Percentiles rank a stretch among this genome's conserved stretches.
Conservation (phyloP, 2,888 invertebrate species). For the Allolobophora icterica region DNA sequence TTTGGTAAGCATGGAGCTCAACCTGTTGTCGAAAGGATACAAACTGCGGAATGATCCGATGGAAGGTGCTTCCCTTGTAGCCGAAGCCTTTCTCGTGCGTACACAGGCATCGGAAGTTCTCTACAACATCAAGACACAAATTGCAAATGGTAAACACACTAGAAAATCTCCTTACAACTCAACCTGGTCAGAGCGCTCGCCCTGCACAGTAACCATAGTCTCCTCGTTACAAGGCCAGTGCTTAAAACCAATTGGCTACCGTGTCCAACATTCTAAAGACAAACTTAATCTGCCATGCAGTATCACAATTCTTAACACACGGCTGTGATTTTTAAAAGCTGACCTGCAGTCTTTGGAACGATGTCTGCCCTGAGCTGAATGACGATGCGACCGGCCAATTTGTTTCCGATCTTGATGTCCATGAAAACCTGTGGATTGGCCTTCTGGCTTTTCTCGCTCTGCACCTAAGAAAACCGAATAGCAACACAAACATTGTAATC, state of each 20-base stretch:
- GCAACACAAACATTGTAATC: not conserved
- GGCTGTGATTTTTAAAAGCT: too few relatives aligned
- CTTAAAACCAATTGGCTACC: too few relatives aligned
- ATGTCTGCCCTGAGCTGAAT: slow-evolving; percentile 90
- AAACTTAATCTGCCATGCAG: too few relatives aligned
- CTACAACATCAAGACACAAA: slow-evolving; percentile 52
- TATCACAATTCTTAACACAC: too few relatives aligned
- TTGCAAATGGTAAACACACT: too few relatives aligned
- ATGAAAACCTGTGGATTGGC: slow-evolving; percentile 84
- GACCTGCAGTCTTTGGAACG: slow-evolving; percentile 85
- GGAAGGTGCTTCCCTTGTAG: slow-evolving; percentile 87
- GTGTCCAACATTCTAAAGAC: too few relatives aligned
- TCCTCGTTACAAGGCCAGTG: too few relatives aligned
- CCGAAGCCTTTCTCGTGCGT: slow-evolving; percentile 97
- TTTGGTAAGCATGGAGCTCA: too few relatives aligned
- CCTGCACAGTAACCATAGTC: too few relatives aligned
- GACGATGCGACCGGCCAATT: slow-evolving; percentile 84
- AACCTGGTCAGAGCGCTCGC: too few relatives aligned
- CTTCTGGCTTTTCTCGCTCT: slow-evolving; percentile 39
- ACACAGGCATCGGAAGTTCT: slow-evolving; percentile 87
- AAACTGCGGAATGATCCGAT: slow-evolving; percentile 96
- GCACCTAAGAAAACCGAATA: slow-evolving; percentile 12
- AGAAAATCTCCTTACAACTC: too few relatives aligned
- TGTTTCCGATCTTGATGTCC: slow-evolving; percentile 89
- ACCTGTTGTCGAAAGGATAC: slow-evolving; percentile 70